Conservation (phyloP, 2,113 vertebrate genomes). For the Amphiprion ocellaris region DNA sequence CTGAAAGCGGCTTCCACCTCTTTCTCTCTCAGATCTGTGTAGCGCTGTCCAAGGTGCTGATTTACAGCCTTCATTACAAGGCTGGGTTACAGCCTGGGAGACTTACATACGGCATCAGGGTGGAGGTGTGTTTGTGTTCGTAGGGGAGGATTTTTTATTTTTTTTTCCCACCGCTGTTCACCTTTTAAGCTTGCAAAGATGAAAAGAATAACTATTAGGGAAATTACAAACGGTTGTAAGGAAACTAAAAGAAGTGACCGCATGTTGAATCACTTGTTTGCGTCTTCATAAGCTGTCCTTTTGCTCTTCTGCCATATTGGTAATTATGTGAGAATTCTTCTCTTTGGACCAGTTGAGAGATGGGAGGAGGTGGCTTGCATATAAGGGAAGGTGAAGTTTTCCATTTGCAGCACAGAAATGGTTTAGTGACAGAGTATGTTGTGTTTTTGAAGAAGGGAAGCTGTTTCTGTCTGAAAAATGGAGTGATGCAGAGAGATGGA, state of each 20-base stretch:
- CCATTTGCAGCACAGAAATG: constrained; percentile 23
- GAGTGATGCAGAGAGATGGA: constrained; percentile 7
- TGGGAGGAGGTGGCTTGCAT: constrained; percentile 26
- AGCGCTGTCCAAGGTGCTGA: constrained; percentile 81
- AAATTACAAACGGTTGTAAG: constrained; percentile 18
- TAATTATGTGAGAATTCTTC: constrained; percentile 56
- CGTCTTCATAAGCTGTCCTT: constrained; percentile 60
- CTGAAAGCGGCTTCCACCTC: constrained; percentile 44
- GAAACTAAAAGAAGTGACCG: constrained; percentile 20
- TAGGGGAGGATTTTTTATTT: not conserved
- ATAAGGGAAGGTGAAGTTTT: constrained; percentile 47
- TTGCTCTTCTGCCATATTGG: constrained; percentile 45
- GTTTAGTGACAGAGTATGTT: constrained; percentile 15
- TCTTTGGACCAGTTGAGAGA: constrained; percentile 13
- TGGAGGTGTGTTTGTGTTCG: constrained; percentile 26
- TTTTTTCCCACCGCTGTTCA: not conserved
- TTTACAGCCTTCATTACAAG: constrained; percentile 78
- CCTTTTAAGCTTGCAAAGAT: constrained; percentile 32
- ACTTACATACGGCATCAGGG: constrained; percentile 40
- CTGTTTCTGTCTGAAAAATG: constrained; percentile 42
- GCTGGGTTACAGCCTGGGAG: constrained; percentile 61
- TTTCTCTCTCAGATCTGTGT: constrained; percentile 40
- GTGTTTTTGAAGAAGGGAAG: constrained; percentile 23
- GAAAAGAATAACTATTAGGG: constrained; percentile 36
- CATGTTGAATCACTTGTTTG: constrained; percentile 42